phyloP scores from a whole-genome alignment of 2,797 vertebrate species.

The Sebastes goodei region DNA sequence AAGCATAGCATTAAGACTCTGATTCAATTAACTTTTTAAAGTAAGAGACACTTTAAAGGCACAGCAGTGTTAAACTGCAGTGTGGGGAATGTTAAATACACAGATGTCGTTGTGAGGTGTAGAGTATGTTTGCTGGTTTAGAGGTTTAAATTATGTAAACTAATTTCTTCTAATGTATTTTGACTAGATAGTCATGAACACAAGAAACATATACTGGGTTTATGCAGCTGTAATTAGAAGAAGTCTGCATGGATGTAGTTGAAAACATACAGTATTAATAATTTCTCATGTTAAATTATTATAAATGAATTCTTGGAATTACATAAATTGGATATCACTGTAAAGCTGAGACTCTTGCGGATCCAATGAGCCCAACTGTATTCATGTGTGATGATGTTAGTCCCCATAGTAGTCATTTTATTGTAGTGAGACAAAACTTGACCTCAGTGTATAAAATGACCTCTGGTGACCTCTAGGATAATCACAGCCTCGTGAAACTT shows the following conservation, averaged over 20 bases:
- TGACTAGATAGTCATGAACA: not conserved
- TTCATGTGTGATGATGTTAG: too few relatives aligned
- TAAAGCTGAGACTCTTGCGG: too few relatives aligned
- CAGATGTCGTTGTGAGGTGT: not conserved
- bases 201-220: not conserved
- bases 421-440: too few relatives aligned
- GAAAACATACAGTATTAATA: not conserved
- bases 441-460: too few relatives aligned
- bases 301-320: not conserved
- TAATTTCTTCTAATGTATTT: not conserved
- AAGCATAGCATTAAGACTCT: slow-evolving; percentile 41
- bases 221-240: not conserved
- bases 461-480: too few relatives aligned
- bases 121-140: not conserved
- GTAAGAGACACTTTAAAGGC: slow-evolving; percentile 32
- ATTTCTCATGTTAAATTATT: not conserved
- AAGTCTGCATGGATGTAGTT: not conserved
- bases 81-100: not conserved
- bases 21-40: slow-evolving; percentile 69
- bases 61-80: slow-evolving; percentile 12
- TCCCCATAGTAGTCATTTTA: too few relatives aligned
- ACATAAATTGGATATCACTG: too few relatives aligned
- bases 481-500: too few relatives aligned
- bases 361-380: too few relatives aligned
- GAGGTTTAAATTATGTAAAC: not conserved